phyloP scores from a whole-genome alignment of 2,113 vertebrate genomes.

The Etheostoma spectabile region DNA sequence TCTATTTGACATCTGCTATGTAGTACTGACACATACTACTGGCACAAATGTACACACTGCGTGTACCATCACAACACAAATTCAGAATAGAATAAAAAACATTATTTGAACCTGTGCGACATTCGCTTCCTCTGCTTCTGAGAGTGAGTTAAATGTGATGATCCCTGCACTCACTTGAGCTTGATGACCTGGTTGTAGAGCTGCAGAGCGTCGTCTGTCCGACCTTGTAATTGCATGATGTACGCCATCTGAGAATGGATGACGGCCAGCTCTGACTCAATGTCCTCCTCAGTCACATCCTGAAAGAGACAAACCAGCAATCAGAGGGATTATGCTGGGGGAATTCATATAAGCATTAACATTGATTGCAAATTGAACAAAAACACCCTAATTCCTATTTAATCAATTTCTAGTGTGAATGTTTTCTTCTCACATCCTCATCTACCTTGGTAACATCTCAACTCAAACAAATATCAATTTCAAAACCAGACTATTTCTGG shows the following conservation, averaged over 20 bases:
- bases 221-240: conserved; percentile 93
- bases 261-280: conserved; percentile 93
- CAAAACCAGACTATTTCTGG: neutral
- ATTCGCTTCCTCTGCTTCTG: neutral
- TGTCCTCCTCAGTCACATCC: conserved; percentile 96
- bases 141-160: neutral
- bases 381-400: neutral
- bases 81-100: neutral
- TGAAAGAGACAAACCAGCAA: conserved; percentile 67
- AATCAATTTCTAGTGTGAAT: neutral
- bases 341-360: neutral
- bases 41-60: neutral
- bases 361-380: no score
- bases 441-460: neutral
- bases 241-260: conserved; percentile 99
- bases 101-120: neutral
- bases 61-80: neutral
- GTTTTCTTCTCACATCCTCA: neutral
- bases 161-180: conserved; percentile 88
- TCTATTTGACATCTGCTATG: neutral
- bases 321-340: neutral
- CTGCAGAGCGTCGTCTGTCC: conserved; percentile 93
- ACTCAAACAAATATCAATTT: neutral
- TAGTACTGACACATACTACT: neutral
- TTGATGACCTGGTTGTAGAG: conserved; percentile 99